Conservation (phyloP, 2,113 vertebrate species). For the Dolichallabes microphthalmus region DNA sequence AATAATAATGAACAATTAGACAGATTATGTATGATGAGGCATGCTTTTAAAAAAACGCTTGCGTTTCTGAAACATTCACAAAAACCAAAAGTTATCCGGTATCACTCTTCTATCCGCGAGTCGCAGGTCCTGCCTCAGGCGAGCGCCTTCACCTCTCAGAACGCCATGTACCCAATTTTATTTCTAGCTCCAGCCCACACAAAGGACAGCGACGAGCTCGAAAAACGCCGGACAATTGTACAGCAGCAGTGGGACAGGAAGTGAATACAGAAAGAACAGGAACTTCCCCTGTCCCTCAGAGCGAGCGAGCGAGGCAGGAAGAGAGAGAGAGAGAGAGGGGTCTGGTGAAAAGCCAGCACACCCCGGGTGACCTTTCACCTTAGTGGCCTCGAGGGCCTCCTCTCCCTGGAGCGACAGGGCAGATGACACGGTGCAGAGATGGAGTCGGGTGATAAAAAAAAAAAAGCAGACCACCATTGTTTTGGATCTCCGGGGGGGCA, state of each 20-base stretch:
- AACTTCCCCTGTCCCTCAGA: conserved; percentile 55
- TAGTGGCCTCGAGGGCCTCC: conserved; percentile 9
- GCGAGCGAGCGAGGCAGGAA: neutral
- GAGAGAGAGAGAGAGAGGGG: conserved; percentile 9
- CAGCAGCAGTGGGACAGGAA: conserved; percentile 50
- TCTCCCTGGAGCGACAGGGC: conserved; percentile 40
- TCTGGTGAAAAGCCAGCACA: conserved; percentile 41
- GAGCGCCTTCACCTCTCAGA: neutral
- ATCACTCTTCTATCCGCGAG: neutral
- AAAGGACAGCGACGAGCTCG: conserved; percentile 11
- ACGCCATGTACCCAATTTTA: neutral
- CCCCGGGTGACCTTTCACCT: conserved; percentile 52
- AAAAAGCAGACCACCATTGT: conserved; percentile 63
- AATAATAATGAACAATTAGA: neutral
- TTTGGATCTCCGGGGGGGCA: conserved; percentile 45
- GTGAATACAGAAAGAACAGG: conserved; percentile 57
- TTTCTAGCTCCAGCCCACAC: neutral
- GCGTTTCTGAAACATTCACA: no score
- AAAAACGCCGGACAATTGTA: conserved; percentile 10
- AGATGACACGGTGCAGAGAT: conserved; percentile 60
- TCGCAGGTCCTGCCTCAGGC: neutral
- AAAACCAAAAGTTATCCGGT: neutral
- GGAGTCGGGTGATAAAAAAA: conserved; percentile 60
- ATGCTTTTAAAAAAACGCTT: neutral
- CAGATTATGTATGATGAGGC: neutral